phyloP scores from a whole-genome alignment of 2,888 invertebrate species.

The Andrena flavipes region DNA sequence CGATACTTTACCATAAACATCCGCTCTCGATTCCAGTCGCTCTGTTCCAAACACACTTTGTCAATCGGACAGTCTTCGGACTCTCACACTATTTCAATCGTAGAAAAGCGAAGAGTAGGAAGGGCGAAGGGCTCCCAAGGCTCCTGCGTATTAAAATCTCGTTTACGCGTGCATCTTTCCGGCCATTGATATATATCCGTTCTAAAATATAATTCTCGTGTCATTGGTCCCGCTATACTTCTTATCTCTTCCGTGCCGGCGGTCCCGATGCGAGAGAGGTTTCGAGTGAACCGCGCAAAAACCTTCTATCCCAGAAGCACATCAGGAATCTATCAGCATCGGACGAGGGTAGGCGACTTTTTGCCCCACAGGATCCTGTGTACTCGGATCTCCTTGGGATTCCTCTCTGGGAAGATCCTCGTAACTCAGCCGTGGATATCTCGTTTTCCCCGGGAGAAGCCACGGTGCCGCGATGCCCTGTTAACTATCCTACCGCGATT shows the following conservation, averaged over 20 bases:
- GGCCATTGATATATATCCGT: constrained; percentile 17
- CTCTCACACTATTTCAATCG: no score
- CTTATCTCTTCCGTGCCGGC: constrained; percentile 74
- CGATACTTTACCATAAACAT: no score
- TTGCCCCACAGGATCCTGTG: constrained; percentile 39
- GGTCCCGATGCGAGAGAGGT: constrained; percentile 64
- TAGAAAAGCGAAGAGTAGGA: neutral
- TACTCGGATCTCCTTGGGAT: constrained; percentile 49
- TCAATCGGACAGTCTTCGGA: no score
- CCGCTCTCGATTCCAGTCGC: no score
- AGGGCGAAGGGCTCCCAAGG: neutral
- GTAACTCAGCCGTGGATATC: constrained; percentile 20
- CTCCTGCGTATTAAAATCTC: constrained; percentile 42
- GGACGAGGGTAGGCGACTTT: constrained; percentile 61
- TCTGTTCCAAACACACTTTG: no score
- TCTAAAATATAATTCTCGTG: constrained; percentile 69
- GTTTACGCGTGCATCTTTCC: constrained; percentile 23
- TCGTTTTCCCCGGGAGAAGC: constrained; percentile 29
- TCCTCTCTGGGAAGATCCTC: constrained; percentile 8
- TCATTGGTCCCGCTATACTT: constrained; percentile 47
- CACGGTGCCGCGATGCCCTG: constrained; percentile 20
- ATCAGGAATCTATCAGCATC: constrained; percentile 76
- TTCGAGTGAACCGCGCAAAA: constrained; percentile 68
- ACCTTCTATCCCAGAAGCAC: constrained; percentile 60
- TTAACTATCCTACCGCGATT: constrained; percentile 40